Evolutionary conservation across 2,888 invertebrate species (phyloP), one percentile per base, ranked within the genome.

Genomic region (Morpho achilles): DNA sequence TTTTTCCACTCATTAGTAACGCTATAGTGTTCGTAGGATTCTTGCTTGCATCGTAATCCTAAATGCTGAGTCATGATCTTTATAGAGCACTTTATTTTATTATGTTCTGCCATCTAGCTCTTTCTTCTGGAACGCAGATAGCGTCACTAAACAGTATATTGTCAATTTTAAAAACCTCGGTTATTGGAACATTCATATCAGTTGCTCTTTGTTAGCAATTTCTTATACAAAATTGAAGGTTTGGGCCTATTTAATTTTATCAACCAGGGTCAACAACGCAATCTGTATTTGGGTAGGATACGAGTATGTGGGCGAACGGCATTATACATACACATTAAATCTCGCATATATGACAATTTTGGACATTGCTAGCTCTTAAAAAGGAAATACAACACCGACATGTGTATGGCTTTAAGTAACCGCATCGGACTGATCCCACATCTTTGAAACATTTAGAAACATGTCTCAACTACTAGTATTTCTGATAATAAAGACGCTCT

Each of bases 241-340:
- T 64, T 59, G 56, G 58, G 54, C 45, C 59, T 50, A 50, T 73
- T 67, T 76, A 72, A 75, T 78, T 73, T 49, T 41, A 50, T 43
- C 23, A 55, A 51, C 77, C 83, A 79, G 73, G 79, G 79, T 74
- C 78, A 72, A 72, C 72, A 57, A 71, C 69, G 61, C 63, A 75
- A 74, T 65, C 59, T 58, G 71, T 83, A 60, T 80, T 83, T 72
- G 84, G 87, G 63, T 45, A 64, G 54, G 64, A 61, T 56, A 16
- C 16, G 1, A 16, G 16, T 16, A 65, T 53, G 89, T 89, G 84
- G 89, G 89, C 80, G 89, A 84, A 78, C 82, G 69, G 76, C 84
- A 85, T 86, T 59, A 57, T 51, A 58, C 50, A 57, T 47, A 53
- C 53, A 57, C 46, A 51, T 51, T 58, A 57, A 48, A 50, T 59